Conservation (phyloP, 2,888 invertebrate species). For the Teleiodes luculella region DNA sequence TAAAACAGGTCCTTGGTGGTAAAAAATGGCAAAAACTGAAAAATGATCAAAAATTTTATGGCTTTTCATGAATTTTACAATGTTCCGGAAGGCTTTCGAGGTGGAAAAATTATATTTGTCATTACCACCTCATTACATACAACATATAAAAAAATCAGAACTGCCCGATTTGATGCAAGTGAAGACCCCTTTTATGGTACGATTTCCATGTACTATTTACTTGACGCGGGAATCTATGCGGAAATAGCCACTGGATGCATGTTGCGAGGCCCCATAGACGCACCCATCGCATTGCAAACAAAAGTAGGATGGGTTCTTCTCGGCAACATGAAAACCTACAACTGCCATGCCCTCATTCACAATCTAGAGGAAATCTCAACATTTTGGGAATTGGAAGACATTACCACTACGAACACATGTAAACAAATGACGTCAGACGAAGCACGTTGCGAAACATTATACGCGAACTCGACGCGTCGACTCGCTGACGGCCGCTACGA, state of each 20-base stretch:
- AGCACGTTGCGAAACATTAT: background rate
- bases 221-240: background rate
- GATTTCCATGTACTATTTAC: no score
- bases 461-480: background rate
- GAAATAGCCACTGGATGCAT: background rate
- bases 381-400: background rate
- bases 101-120: no score
- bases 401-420: background rate
- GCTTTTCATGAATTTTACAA: no score
- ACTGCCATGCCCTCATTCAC: background rate
- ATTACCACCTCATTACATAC: no score
- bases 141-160: no score
- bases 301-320: background rate
- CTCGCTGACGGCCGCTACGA: background rate
- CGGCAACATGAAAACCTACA: background rate
- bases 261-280: background rate
- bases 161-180: no score
- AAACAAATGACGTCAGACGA: background rate
- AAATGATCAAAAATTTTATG: no score
- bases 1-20: no score
- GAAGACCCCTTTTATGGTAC: no score
- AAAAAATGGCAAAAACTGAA: no score
- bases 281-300: background rate
- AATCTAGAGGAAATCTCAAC: background rate
- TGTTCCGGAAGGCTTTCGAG: no score